Evolutionary conservation across 2,888 invertebrate genomes (phyloP), one percentile per base, ranked within the genome.

Genomic region (Hipparchia semele): DNA sequence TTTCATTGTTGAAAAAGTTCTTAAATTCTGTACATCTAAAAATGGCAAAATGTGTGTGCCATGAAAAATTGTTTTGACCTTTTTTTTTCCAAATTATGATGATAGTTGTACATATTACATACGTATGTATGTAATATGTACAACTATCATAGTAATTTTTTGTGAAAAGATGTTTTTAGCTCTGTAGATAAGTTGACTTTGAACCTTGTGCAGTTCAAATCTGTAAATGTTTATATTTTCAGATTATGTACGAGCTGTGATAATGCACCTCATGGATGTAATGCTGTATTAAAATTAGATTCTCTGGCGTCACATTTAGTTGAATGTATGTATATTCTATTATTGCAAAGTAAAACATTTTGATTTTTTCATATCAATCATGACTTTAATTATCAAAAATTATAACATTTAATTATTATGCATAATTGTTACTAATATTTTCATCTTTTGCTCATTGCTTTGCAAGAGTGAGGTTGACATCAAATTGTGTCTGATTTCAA

Each of bases 221-320:
- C n/a, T n/a, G 46, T 61, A n/a, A 46, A 49, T 62, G 5, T 62
- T 58, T 70, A 12, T 64, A 6, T 62, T 76, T 76, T 45, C 85
- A 97, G 98, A 85, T 94, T 99, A 76, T 96, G 96, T 80, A 98
- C 99, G 80, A 96, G 96, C 83, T 99, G 99, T 95, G 98, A 99
- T 94, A 99, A 99, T 91, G 96, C 96, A 74, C 95, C 96, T 33
- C 97, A 97, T 88, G 99, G 99, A 75, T 99, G 99, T 87, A 96
- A 96, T 76, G 94, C 96, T 70, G 95, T 98, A 45, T 94, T 99
- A 71, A 99, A 99, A 91, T 94, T 99, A 81, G 99, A 99, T 87
- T 95, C 96, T 9, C 91, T 99, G 79, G 94, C 96, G n/a, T 94
- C 96, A 39, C 99, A 99, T 91, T 91, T 98, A 81, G 96, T 96